A percentile compares a stretch with the other conserved stretches of the same genome.
Conservation (phyloP, 2,797 vertebrate genomes). For the Masticophis lateralis region DNA sequence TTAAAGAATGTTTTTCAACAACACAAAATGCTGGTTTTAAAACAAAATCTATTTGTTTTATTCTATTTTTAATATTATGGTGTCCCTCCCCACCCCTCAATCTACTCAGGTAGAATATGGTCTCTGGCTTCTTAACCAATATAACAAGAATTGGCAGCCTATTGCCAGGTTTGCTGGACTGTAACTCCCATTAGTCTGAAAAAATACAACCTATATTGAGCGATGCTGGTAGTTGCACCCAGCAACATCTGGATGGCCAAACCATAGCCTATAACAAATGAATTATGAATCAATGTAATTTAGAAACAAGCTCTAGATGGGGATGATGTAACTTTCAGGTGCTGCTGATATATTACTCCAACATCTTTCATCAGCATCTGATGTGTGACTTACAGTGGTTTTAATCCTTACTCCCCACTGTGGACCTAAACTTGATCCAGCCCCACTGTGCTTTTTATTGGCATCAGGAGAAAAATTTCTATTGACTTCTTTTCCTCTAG, state of each 20-base stretch:
- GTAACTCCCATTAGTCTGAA: neutral
- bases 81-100: too few species aligned
- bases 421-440: neutral
- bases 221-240: neutral
- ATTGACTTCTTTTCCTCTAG: neutral
- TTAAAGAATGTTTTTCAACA: slow-evolving; percentile 36
- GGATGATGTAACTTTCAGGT: neutral
- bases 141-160: neutral
- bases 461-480: neutral
- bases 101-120: neutral
- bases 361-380: neutral
- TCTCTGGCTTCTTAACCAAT: slow-evolving; percentile 7
- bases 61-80: neutral
- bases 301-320: neutral
- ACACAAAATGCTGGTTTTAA: neutral
- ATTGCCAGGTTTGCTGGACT: neutral
- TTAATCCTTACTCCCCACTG: neutral
- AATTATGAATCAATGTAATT: neutral
- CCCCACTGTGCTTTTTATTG: neutral
- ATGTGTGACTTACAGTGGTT: neutral
- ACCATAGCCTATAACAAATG: neutral
- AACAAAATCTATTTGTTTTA: slow-evolving; percentile 11
- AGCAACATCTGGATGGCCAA: neutral
- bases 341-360: neutral
- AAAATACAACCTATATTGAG: neutral